Conservation (phyloP, 2,113 vertebrate species). For the Pao palembangensis region DNA sequence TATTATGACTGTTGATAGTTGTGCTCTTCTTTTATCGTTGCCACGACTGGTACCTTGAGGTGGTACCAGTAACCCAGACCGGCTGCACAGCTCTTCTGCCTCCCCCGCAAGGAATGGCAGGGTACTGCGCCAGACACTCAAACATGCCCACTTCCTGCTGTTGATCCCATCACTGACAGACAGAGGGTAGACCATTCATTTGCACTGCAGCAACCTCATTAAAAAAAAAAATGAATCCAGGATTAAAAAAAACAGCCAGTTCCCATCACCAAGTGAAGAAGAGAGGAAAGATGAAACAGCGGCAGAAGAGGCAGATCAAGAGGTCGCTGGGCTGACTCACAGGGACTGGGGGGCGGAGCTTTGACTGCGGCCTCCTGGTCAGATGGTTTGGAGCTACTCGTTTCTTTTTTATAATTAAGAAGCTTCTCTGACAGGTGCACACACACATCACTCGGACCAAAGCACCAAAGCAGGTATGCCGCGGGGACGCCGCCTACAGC, state of each 20-base stretch:
- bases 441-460: conserved; percentile 11
- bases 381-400: conserved; percentile 42
- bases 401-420: conserved; percentile 31
- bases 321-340: conserved; percentile 55
- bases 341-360: conserved; percentile 40
- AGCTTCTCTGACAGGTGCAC: conserved; percentile 5
- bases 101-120: no score
- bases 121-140: no score
- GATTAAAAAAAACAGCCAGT: neutral
- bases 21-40: no score
- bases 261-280: conserved; percentile 23
- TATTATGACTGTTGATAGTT: no score
- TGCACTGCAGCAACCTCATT: neutral
- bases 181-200: conserved; percentile 12
- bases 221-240: neutral
- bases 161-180: conserved; percentile 13
- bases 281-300: conserved; percentile 31
- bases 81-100: no score
- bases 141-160: conserved; percentile 24
- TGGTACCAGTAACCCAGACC: no score
- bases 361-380: conserved; percentile 48
- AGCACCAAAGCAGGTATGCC: conserved; percentile 20
- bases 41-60: no score
- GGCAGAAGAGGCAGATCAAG: conserved; percentile 28
- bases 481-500: conserved; percentile 36